Evolutionary conservation across 30 jellyfish, hydroid and myxozoan genomes (phyloP).

Genomic region (Hydractinia echinata): DNA sequence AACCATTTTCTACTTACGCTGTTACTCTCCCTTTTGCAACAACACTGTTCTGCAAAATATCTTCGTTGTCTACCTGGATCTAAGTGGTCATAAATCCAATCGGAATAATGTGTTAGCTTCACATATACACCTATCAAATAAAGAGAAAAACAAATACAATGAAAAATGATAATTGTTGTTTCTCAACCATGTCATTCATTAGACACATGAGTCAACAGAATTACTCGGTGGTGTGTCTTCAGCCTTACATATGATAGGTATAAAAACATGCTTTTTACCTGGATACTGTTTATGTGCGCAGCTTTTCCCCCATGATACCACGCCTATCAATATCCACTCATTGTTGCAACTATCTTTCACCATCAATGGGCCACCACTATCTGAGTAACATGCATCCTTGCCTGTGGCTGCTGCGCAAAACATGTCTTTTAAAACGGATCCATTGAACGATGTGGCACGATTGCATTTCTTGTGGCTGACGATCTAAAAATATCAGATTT

Average conservation of each 20-base stretch:
- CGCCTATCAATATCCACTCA: constrained; percentile 85
- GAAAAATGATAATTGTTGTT: background rate
- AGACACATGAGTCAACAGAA: background rate
- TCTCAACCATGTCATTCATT: background rate
- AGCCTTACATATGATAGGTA: background rate
- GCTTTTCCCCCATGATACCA: constrained; percentile 96
- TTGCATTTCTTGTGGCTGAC: constrained; percentile 52
- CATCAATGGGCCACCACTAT: constrained; percentile 96
- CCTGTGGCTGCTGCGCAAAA: constrained; percentile 83
- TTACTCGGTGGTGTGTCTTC: background rate
- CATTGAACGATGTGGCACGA: constrained; percentile 78
- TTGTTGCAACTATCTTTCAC: constrained; percentile 53
- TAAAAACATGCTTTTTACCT: constrained; percentile 28
- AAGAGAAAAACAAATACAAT: background rate
- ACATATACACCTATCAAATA: constrained; percentile 74
- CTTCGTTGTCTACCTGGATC: constrained; percentile 57
- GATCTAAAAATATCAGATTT: constrained; percentile 4
- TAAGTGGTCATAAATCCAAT: constrained; percentile 77
- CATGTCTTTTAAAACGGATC: constrained; percentile 84
- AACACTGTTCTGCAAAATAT: constrained; percentile 22
- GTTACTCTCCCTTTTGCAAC: background rate
- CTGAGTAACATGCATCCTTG: constrained; percentile 88
- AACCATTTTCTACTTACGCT: background rate
- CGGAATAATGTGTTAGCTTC: constrained; percentile 72
- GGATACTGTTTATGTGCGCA: constrained; percentile 87